These are phyloP conservation scores for Mugil cephalus DNA, from an alignment of 2,113 vertebrate species.

Conservation along the genomic window DNA sequence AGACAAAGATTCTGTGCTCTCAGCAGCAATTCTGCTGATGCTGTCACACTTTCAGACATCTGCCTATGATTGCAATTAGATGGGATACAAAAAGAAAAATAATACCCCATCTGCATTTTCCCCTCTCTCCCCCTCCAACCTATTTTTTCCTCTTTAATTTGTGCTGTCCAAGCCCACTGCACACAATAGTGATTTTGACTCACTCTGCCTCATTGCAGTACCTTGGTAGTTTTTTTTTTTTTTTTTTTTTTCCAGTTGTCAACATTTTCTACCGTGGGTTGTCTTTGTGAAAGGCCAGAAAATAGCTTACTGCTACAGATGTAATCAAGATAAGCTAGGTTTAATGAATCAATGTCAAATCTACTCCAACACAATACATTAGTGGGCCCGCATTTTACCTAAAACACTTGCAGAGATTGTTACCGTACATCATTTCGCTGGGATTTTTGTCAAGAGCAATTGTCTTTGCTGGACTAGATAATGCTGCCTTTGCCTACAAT, in stretches of 20 bases:
- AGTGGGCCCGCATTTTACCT: constrained; percentile 50
- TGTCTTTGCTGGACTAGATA: constrained; percentile 33
- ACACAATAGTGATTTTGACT: constrained; percentile 81
- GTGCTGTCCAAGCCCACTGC: constrained; percentile 78
- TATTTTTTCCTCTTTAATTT: constrained; percentile 78
- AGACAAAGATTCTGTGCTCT: constrained; percentile 99
- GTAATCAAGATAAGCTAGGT: constrained; percentile 77
- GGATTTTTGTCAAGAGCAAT: constrained; percentile 29
- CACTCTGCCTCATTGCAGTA: constrained; percentile 76
- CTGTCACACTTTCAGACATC: constrained; percentile 99
- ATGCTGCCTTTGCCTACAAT: constrained; percentile 16
- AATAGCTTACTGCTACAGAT: constrained; percentile 82
- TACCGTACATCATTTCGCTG: constrained; percentile 30
- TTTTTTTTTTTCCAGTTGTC: constrained; percentile 67
- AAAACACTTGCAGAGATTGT: constrained; percentile 48
- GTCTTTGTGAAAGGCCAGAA: constrained; percentile 78
- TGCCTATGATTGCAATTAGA: constrained; percentile 99
- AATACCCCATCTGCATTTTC: constrained; percentile 92
- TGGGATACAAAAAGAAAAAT: constrained; percentile 94
- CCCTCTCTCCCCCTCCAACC: constrained; percentile 72
- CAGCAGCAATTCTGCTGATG: constrained; percentile 99
- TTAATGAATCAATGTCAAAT: constrained; percentile 82
- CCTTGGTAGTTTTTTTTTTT: constrained; percentile 60
- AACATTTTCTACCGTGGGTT: constrained; percentile 76
- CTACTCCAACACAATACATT: constrained; percentile 65